Evolutionary conservation across 1,140 invertebrate genomes (phyloP).

Genomic region (Brachionus paranguensis): DNA sequence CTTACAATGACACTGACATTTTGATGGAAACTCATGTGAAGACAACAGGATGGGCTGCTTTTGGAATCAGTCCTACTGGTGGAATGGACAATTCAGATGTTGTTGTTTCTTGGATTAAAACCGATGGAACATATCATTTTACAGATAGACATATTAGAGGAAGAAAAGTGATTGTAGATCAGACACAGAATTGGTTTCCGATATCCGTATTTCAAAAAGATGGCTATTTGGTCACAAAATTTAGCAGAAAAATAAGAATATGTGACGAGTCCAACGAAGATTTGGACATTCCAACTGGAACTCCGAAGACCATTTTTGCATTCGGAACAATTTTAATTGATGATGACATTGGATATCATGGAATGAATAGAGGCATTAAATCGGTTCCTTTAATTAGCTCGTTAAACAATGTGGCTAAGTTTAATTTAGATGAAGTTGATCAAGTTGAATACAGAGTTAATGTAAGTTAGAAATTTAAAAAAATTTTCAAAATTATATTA

Average conservation of each 20-base stretch:
- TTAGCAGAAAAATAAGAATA: conserved; percentile 23
- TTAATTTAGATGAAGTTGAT: conserved; percentile 26
- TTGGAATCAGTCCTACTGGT: conserved; percentile 39
- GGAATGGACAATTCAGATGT: conserved; percentile 41
- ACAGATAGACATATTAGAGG: conserved; percentile 7
- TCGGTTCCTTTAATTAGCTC: neutral
- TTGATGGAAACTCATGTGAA: conserved; percentile 13
- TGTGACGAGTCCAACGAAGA: conserved; percentile 14
- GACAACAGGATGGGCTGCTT: conserved; percentile 39
- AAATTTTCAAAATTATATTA: neutral
- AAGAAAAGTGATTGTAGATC: neutral
- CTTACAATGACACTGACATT: conserved; percentile 37
- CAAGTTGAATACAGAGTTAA: conserved; percentile 4
- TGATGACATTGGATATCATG: conserved; percentile 32
- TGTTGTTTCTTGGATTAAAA: conserved; percentile 37
- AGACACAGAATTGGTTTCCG: conserved; percentile 26
- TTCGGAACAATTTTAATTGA: neutral
- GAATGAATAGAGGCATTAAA: neutral
- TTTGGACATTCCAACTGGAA: neutral
- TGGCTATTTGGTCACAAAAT: conserved; percentile 9
- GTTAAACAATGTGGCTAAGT: neutral
- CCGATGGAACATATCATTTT: neutral
- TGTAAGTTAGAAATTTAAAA: neutral
- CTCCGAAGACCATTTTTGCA: neutral
- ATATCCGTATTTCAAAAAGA: neutral